Conservation (phyloP, 2,113 vertebrate genomes). For the Nothobranchius furzeri region DNA sequence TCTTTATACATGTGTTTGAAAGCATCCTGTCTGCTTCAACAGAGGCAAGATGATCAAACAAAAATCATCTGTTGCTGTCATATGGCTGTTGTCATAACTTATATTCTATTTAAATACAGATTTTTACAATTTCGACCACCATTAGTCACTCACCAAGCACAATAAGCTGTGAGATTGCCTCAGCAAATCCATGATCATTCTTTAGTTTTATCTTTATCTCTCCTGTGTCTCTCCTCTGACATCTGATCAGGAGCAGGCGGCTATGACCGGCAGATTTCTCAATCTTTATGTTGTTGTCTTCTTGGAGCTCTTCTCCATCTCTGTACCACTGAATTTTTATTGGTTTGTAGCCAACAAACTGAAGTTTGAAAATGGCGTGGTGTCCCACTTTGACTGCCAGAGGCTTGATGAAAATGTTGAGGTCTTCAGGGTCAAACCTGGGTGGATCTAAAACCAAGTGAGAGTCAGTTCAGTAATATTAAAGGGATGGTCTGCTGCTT, state of each 20-base stretch:
- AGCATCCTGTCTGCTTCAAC: too few relatives aligned
- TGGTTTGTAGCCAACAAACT: conserved; percentile 83
- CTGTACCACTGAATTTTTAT: conserved; percentile 84
- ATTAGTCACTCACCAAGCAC: conserved; percentile 82
- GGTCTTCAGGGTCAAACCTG: conserved; percentile 75
- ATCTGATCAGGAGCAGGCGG: conserved; percentile 79
- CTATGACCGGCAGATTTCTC: conserved; percentile 76
- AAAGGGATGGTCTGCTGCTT: neutral
- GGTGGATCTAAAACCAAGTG: conserved; percentile 80
- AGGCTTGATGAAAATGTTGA: conserved; percentile 75
- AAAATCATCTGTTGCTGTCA: too few relatives aligned
- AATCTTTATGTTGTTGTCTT: conserved; percentile 69
- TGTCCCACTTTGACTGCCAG: conserved; percentile 83
- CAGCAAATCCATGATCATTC: conserved; percentile 81
- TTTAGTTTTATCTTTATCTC: conserved; percentile 86
- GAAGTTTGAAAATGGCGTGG: conserved; percentile 79
- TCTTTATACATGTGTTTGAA: too few relatives aligned
- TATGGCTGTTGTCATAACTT: neutral
- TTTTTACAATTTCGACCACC: neutral
- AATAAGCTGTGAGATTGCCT: conserved; percentile 78
- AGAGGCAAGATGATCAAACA: too few relatives aligned
- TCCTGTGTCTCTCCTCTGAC: conserved; percentile 82
- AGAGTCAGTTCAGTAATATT: neutral
- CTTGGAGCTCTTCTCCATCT: conserved; percentile 79
- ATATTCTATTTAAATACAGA: neutral